A percentile compares a stretch with the other conserved stretches of the same genome.
phyloP scores from a whole-genome alignment of 2,797 vertebrate genomes.

The Chaunax sp. region DNA sequence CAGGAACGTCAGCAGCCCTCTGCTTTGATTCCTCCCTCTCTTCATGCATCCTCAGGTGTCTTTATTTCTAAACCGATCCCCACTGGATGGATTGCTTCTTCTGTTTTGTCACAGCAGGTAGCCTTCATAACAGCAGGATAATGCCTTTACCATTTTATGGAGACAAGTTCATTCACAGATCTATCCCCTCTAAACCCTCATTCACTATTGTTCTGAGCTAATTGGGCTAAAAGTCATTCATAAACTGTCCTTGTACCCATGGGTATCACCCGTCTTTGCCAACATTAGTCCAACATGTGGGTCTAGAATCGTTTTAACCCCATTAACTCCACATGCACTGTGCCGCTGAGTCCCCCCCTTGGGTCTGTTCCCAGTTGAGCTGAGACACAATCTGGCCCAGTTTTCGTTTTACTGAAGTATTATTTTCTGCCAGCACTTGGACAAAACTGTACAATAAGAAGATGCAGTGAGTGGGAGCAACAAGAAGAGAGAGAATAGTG shows the following conservation, averaged over 20 bases:
- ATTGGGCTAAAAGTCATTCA: constrained; percentile 20
- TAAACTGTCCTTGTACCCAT: background rate
- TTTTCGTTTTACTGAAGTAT: constrained; percentile 50
- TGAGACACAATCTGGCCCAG: constrained; percentile 52
- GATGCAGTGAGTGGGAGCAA: background rate
- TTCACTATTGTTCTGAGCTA: background rate
- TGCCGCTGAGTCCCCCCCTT: constrained; percentile 24
- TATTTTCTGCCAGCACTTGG: constrained; percentile 37
- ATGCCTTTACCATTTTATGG: constrained; percentile 3
- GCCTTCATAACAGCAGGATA: background rate
- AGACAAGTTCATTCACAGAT: constrained; percentile 34
- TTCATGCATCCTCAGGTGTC: background rate
- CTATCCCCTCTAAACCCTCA: background rate
- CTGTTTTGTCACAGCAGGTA: constrained; percentile 22
- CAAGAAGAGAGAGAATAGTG: background rate
- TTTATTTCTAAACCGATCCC: constrained; percentile 23
- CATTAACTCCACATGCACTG: constrained; percentile 29
- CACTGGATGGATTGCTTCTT: constrained; percentile 18
- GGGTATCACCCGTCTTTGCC: constrained; percentile 1
- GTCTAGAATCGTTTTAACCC: constrained; percentile 41
- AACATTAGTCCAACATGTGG: constrained; percentile 10
- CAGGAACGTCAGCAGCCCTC: constrained; percentile 9
- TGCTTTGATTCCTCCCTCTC: constrained; percentile 32
- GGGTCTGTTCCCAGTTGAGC: constrained; percentile 62
- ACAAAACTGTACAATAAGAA: constrained; percentile 19